These are phyloP conservation scores for Isoperla grammatica DNA, from an alignment of 2,888 invertebrate species.

Conservation along the genomic window DNA sequence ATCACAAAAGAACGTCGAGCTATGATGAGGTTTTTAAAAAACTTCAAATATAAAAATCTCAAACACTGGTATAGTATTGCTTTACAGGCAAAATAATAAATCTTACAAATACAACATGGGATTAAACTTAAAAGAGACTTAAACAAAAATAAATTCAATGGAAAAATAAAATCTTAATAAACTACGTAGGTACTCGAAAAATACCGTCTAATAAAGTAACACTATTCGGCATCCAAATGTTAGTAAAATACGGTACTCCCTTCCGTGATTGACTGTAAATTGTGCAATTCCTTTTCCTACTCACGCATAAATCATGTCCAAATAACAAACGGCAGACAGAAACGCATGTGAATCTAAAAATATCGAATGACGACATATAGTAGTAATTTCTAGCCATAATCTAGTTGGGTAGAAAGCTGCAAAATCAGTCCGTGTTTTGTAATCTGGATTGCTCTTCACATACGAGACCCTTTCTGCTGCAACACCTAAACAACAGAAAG, in stretches of 20 bases:
- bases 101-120: background rate
- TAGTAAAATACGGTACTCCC: too few species aligned
- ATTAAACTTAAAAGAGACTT: background rate
- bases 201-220: background rate
- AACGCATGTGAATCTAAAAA: too few species aligned
- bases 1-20: too few species aligned
- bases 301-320: background rate
- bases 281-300: too few species aligned
- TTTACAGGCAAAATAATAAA: background rate
- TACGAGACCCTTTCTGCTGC: slow-evolving; percentile 90
- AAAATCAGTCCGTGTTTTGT: slow-evolving; percentile 4
- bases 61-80: background rate
- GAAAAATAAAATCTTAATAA: background rate
- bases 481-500: slow-evolving; percentile 53
- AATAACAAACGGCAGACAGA: background rate
- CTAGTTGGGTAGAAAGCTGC: slow-evolving; percentile 7
- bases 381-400: background rate
- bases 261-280: too few species aligned
- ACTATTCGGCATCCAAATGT: background rate
- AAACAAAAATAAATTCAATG: background rate
- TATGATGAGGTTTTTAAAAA: background rate
- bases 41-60: background rate
- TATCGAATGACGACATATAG: background rate
- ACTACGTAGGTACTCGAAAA: too few species aligned
- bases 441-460: slow-evolving; percentile 56